Conservation (phyloP, 2,797 vertebrate species). For the Poeciliopsis gracilis region DNA sequence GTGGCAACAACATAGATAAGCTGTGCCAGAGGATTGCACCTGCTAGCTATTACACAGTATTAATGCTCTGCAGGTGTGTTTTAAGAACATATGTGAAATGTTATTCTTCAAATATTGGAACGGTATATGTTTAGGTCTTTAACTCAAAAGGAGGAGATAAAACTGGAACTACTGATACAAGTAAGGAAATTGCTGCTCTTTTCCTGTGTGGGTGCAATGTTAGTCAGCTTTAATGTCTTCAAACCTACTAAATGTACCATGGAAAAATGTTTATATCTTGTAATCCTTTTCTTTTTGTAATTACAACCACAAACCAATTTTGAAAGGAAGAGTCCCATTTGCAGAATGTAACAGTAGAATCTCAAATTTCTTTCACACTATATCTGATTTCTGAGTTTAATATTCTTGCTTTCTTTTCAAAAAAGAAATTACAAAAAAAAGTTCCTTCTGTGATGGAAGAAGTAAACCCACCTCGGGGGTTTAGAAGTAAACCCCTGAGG, state of each 20-base stretch:
- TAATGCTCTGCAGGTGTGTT: not conserved
- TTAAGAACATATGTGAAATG: not conserved
- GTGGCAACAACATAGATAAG: slow-evolving; percentile 27
- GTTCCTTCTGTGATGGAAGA: no score
- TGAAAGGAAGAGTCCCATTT: not conserved
- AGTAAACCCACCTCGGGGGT: no score
- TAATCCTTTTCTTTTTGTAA: not conserved
- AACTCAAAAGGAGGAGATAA: not conserved
- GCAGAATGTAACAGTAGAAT: not conserved
- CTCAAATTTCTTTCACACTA: no score
- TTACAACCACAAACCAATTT: no score
- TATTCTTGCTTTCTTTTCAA: no score
- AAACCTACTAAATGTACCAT: slow-evolving; percentile 2
- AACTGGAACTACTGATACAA: not conserved
- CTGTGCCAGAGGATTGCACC: slow-evolving; percentile 10
- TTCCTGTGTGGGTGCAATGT: not conserved
- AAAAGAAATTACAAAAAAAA: no score
- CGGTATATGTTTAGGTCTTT: not conserved
- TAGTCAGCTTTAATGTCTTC: not conserved
- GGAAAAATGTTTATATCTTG: not conserved
- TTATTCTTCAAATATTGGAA: not conserved
- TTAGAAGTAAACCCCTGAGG: no score
- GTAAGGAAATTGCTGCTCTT: not conserved
- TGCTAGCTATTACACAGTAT: not conserved
- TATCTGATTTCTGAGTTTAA: no score